Evolutionary conservation across 2,797 vertebrate species (phyloP).

Genomic region (Hybognathus amarus): DNA sequence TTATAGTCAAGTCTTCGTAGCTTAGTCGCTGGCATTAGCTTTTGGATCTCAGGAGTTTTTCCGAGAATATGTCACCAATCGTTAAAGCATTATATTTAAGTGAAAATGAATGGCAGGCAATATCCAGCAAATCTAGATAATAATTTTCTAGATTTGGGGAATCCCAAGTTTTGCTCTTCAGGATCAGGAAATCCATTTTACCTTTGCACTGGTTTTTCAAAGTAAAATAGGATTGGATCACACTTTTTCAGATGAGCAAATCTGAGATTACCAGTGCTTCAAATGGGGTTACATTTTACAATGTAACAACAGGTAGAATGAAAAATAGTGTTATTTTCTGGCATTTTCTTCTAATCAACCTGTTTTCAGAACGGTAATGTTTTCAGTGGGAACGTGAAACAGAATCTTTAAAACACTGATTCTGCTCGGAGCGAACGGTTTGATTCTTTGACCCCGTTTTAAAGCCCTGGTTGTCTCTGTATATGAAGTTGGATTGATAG

Average conservation of each 20-base stretch:
- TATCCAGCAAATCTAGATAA: too few relatives aligned
- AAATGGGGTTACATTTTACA: neutral
- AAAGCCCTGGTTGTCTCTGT: neutral
- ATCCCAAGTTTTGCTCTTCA: neutral
- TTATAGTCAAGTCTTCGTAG: too few relatives aligned
- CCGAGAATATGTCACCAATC: neutral
- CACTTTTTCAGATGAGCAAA: neutral
- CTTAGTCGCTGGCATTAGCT: neutral
- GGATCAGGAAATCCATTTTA: neutral
- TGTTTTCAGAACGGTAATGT: too few relatives aligned
- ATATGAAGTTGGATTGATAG: too few relatives aligned
- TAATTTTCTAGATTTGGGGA: neutral
- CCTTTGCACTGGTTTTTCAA: neutral
- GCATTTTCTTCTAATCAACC: neutral
- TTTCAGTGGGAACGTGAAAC: too few relatives aligned
- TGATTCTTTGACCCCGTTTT: too few relatives aligned
- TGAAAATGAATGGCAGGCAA: neutral
- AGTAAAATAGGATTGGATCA: neutral
- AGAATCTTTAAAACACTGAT: too few relatives aligned
- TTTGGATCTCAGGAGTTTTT: too few relatives aligned
- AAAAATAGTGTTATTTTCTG: neutral
- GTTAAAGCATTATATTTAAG: neutral
- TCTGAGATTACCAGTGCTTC: neutral
- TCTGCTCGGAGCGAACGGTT: too few relatives aligned
- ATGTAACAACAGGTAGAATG: neutral